Base-by-base conservation (phyloP, 2,888 invertebrate species). In the Nomada flava region DNA sequence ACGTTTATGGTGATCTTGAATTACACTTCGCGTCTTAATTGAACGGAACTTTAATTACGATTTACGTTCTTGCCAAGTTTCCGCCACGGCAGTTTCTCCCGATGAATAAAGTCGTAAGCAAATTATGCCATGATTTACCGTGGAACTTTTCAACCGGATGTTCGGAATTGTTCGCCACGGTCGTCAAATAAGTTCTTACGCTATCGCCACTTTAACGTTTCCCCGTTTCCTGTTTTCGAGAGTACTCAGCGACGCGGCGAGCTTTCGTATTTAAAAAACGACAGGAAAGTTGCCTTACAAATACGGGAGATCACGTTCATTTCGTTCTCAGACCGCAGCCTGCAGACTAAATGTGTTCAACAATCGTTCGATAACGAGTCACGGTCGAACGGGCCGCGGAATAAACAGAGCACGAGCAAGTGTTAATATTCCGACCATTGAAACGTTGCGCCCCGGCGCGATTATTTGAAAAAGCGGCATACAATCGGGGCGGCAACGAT, bases 1-100 rank as follows among this genome's bases (percentile, higher is more conserved):
- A 53, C 82, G 71, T 81, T 81, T 68, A 82, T 81, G 71, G 82
- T 81, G 82, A 82, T 82, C 82, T 82, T 82, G 82, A 82, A 82
- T 81, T 76, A 82, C 76, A 74, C 62, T 47, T 62, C 26, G 82
- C 44, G 64, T 82, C 82, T 82, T 82, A 82, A 82, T 82, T 68
- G 82, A 82, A 82, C 82, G 57, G 63, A 76, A 76, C 76, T 81
- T 76, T 82, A 82, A 82, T 82, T 76, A 82, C 76, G 71, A 82
- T 81, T 82, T 82, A 82, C 76, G 82, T 60, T 53, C 82, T 10
- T 11, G 44, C 52, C 15, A 81, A 82, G 82, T 82, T 82, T 73
- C 82, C n/a, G 11, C 5, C 44, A 13, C 18, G 60, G 57, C n/a
- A 65, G 65, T 68, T 70, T 63, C 76, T 44, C 70, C 11, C 50